Percentiles rank a stretch among this genome's conserved stretches.
These are phyloP conservation scores for Progne subis DNA, from an alignment of 2,113 vertebrate genomes.

Conservation along the genomic window DNA sequence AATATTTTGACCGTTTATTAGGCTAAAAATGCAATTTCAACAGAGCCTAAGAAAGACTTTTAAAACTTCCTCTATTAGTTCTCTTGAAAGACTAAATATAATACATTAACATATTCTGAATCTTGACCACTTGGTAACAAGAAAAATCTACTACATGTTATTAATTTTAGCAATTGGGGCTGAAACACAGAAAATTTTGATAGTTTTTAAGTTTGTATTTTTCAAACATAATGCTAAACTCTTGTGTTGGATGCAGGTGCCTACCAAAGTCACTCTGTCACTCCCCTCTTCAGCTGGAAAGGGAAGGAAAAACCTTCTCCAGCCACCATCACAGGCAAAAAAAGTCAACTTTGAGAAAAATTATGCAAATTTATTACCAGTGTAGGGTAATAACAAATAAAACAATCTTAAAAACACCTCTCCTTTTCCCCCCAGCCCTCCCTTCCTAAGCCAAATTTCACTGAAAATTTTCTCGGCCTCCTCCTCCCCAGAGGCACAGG, in stretches of 20 bases:
- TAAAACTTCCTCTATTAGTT: neutral
- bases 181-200: neutral
- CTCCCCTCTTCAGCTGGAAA: neutral
- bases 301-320: neutral
- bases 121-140: neutral
- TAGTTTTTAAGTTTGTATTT: neutral
- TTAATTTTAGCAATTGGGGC: rapidly evolving
- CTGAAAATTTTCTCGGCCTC: neutral
- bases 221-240: neutral
- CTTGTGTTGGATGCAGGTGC: neutral
- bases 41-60: neutral
- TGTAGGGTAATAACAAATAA: neutral
- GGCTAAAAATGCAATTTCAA: neutral
- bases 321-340: neutral
- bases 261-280: neutral
- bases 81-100: neutral
- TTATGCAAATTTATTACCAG: neutral
- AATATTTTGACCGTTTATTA: neutral
- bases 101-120: neutral
- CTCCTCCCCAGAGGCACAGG: neutral
- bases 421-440: rapidly evolving
- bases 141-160: neutral
- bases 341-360: neutral
- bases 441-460: neutral
- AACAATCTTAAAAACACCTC: neutral